Conservation (phyloP, 2,113 vertebrate genomes). For the Misgurnus mizolepis region DNA sequence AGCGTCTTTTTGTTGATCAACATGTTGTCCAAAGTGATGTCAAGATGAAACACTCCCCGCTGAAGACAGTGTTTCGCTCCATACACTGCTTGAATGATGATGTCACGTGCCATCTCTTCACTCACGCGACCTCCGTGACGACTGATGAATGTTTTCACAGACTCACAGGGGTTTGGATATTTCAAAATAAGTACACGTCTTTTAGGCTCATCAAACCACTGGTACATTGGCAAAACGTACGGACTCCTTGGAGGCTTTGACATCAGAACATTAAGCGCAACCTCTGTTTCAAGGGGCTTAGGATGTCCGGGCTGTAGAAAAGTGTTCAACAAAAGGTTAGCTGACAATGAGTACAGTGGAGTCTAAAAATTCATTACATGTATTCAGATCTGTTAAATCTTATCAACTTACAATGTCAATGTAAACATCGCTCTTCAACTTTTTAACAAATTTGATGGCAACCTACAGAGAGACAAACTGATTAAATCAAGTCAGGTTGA, state of each 20-base stretch:
- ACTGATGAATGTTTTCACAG: conserved; percentile 31
- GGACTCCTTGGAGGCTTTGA: conserved; percentile 46
- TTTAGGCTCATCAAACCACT: conserved; percentile 60
- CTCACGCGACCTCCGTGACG: no score
- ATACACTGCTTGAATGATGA: conserved; percentile 56
- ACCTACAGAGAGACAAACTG: no score
- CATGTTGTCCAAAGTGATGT: conserved; percentile 71
- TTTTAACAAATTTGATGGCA: no score
- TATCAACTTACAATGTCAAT: no score
- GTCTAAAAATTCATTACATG: no score
- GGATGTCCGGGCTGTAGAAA: conserved; percentile 35
- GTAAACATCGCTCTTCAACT: no score
- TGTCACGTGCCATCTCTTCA: no score
- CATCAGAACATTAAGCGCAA: conserved; percentile 61
- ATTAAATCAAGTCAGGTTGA: no score
- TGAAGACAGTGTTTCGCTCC: conserved; percentile 44
- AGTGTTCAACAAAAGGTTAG: not conserved
- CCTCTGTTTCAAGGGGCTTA: conserved; percentile 55
- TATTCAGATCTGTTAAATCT: no score
- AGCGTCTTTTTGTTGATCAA: conserved; percentile 15
- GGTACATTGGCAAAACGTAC: conserved; percentile 60
- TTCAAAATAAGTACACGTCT: conserved; percentile 62
- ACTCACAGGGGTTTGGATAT: conserved; percentile 55
- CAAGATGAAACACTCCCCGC: conserved; percentile 62
- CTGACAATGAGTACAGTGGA: no score